phyloP scores from a whole-genome alignment of 2,797 vertebrate species.

The Coregonus sp. region DNA sequence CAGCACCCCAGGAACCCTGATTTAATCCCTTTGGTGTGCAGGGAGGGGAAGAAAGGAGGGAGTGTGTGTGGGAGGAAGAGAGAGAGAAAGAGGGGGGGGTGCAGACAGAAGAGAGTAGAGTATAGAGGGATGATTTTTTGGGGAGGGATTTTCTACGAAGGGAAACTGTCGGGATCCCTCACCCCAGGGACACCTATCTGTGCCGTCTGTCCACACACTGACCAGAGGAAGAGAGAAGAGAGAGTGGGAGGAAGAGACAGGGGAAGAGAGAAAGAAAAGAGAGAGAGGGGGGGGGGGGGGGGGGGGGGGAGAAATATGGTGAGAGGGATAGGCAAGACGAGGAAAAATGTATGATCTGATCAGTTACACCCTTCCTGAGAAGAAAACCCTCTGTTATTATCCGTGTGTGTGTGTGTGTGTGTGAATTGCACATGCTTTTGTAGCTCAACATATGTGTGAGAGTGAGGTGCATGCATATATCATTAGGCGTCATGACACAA shows the following conservation, averaged over 20 bases:
- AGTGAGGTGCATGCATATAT: conserved; percentile 57
- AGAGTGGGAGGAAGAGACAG: not conserved
- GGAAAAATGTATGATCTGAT: conserved; percentile 1
- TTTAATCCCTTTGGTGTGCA: conserved; percentile 24
- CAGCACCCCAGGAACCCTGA: conserved; percentile 28
- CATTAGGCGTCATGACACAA: conserved; percentile 72
- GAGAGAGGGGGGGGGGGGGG: no score
- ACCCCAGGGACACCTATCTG: conserved; percentile 35
- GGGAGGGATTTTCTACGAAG: conserved; percentile 44
- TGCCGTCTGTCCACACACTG: conserved; percentile 22
- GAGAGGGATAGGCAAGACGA: not conserved
- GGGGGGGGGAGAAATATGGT: no score
- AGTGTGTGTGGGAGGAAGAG: conserved; percentile 17
- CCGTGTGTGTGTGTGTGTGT: no score
- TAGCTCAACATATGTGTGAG: conserved; percentile 35
- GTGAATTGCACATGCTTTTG: conserved; percentile 12
- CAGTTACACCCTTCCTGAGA: conserved; percentile 37
- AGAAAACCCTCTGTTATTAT: conserved; percentile 2
- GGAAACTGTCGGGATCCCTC: conserved; percentile 28
- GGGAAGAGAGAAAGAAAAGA: no score
- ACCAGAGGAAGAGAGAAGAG: conserved; percentile 8
- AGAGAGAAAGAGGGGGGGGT: conserved; percentile 35
- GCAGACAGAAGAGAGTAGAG: conserved; percentile 23
- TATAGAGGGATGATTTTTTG: conserved; percentile 13
- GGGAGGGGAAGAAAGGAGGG: conserved; percentile 22